Percentiles rank a stretch among this genome's conserved stretches.
These are phyloP conservation scores for Drosophila multiciliata DNA, from an alignment of 2,888 invertebrate genomes.

Conservation along the genomic window DNA sequence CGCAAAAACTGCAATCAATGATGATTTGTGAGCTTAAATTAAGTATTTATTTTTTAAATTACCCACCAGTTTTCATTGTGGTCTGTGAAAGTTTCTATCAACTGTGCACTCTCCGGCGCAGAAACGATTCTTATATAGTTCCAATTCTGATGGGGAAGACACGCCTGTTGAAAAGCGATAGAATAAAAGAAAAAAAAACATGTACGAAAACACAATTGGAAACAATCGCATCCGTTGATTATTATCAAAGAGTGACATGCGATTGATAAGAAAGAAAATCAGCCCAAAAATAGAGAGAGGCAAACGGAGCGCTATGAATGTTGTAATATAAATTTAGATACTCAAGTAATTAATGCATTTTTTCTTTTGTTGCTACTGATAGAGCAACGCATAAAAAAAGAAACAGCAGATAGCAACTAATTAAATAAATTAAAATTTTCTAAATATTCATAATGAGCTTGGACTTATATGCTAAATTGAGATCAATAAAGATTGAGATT, in stretches of 20 bases:
- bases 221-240: conserved; percentile 58
- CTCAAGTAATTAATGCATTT: conserved; percentile 36
- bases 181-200: conserved; percentile 37
- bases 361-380: conserved; percentile 18
- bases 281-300: background rate
- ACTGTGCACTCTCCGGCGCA: conserved; percentile 24
- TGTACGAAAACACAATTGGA: conserved; percentile 24
- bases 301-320: background rate
- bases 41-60: conserved; percentile 1
- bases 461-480: background rate
- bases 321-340: conserved; percentile 31
- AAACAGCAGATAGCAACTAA: background rate
- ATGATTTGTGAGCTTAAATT: background rate
- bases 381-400: conserved; percentile 1
- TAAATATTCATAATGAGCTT: background rate
- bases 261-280: conserved; percentile 28
- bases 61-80: conserved; percentile 69
- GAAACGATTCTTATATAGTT: conserved; percentile 45
- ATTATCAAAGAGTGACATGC: conserved; percentile 41
- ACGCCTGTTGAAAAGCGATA: conserved; percentile 6
- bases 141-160: background rate
- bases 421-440: background rate
- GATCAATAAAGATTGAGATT: background rate
- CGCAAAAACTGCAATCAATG: conserved; percentile 48
- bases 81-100: conserved; percentile 45